These are phyloP conservation scores for Moxostoma hubbsi DNA, from an alignment of 2,797 vertebrate genomes.

Conservation along the genomic window DNA sequence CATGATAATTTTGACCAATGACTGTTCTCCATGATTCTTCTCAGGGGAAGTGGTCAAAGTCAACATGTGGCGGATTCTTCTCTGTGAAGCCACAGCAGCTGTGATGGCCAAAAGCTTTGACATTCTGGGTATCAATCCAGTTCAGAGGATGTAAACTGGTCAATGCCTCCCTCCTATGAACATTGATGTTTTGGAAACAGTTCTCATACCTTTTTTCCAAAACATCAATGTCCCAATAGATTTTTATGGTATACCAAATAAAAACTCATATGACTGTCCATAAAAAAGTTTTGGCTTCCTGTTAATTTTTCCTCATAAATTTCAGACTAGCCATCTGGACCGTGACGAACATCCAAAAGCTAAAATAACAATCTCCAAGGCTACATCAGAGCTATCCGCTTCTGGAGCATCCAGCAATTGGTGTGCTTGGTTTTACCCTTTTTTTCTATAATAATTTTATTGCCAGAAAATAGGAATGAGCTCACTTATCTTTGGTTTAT, in stretches of 20 bases:
- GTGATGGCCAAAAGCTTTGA: slow-evolving; percentile 94
- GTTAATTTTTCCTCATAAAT: slow-evolving; percentile 44
- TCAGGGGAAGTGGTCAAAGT: slow-evolving; percentile 91
- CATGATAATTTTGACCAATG: background rate
- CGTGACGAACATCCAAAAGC: slow-evolving; percentile 30
- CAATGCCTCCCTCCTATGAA: background rate
- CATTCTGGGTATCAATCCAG: slow-evolving; percentile 91
- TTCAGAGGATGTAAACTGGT: slow-evolving; percentile 87
- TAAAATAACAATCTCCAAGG: background rate
- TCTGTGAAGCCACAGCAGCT: slow-evolving; percentile 90
- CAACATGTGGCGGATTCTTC: slow-evolving; percentile 94
- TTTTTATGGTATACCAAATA: slow-evolving; percentile 52
- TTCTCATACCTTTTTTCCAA: background rate
- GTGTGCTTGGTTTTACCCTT: background rate
- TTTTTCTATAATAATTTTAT: background rate
- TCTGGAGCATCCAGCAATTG: too few relatives aligned
- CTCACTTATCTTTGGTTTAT: slow-evolving; percentile 1
- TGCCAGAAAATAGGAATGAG: background rate
- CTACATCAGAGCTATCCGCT: background rate
- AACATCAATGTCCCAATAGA: slow-evolving; percentile 8
- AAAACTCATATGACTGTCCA: slow-evolving; percentile 44
- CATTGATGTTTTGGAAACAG: background rate
- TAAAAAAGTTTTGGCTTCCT: slow-evolving; percentile 31
- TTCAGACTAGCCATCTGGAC: slow-evolving; percentile 8
- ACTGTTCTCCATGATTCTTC: slow-evolving; percentile 43